Base-by-base conservation (phyloP, 2,888 invertebrate species). In the Sympetrum striolatum region DNA sequence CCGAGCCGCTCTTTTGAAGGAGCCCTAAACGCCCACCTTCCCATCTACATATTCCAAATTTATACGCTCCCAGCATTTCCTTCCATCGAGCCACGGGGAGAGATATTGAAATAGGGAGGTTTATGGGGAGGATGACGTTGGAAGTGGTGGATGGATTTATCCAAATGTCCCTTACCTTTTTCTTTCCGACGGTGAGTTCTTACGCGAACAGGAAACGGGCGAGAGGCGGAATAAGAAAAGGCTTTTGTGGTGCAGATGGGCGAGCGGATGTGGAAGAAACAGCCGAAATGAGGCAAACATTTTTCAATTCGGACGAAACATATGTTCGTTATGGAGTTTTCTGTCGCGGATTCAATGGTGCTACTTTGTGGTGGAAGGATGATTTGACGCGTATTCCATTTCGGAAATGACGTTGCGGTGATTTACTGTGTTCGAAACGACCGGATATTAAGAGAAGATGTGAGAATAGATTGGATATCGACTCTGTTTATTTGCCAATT, bases 21-120 rank as follows among this genome's bases (percentile, higher is more conserved):
- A 8, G 44, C n/a, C 64, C 60, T n/a, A 18, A 39, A 39, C 18
- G 18, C 60, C n/a, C 60, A 18, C 15, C 60, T 4, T 60, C 60
- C 60, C 73, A 14, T 35, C 58, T 35, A 60, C 58, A 35, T 86
- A 58, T 22, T 58, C 60, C 86, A 86, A 86, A 86, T 86, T 37
- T 86, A 86, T 86, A 60, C 86, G 18, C n/a, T 12, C 22, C 31
- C 22, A 25, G 2, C 73, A 25, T 44, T 8, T 44, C 44, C 44
- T 44, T 64, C 82, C 82, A 58, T 60, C 82, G n/a, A n/a, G 35
- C n/a, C n/a, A n/a, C n/a, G 35, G 35, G 31, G 25, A 86, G 60
- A 58, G 64, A 64, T 86, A 86, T 86, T 86, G 86, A 60, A 86
- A 64, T 64, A 60, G 60, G 60, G 64, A 73, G 37, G 60, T 64